phyloP scores from a whole-genome alignment of 2,113 vertebrate species.

The Silurus glanis region DNA sequence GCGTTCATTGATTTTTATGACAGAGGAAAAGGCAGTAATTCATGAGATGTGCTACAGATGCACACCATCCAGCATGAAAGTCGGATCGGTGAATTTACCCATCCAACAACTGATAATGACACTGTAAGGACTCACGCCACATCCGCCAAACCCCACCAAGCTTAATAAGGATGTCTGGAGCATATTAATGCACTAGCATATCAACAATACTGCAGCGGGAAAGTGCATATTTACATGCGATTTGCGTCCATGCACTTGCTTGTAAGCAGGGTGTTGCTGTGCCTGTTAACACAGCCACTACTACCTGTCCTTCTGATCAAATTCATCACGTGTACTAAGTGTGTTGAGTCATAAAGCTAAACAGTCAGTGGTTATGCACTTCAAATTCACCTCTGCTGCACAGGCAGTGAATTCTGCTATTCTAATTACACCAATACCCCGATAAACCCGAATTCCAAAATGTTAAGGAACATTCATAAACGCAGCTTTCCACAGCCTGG shows the following conservation, averaged over 20 bases:
- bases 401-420: not conserved
- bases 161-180: slow-evolving; percentile 24
- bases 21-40: slow-evolving; percentile 46
- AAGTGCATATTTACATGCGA: not conserved
- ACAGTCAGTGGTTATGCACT: not conserved
- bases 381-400: slow-evolving; percentile 2
- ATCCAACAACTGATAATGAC: slow-evolving; percentile 24
- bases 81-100: slow-evolving; percentile 31
- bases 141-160: not conserved
- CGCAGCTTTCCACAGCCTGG: no score
- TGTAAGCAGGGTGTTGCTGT: not conserved
- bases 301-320: not conserved
- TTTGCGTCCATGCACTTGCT: not conserved
- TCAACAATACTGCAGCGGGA: not conserved
- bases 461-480: no score
- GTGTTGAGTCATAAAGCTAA: not conserved
- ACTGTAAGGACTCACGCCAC: not conserved
- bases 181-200: slow-evolving; percentile 13
- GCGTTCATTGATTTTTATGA: slow-evolving; percentile 54
- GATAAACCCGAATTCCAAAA: no score
- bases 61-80: slow-evolving; percentile 35
- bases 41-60: slow-evolving; percentile 41
- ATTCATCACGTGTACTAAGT: not conserved
- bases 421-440: not conserved
- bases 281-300: not conserved